Conservation (phyloP, 92 coral and sea anemone genomes). For the Isaurus tuberculatus region DNA sequence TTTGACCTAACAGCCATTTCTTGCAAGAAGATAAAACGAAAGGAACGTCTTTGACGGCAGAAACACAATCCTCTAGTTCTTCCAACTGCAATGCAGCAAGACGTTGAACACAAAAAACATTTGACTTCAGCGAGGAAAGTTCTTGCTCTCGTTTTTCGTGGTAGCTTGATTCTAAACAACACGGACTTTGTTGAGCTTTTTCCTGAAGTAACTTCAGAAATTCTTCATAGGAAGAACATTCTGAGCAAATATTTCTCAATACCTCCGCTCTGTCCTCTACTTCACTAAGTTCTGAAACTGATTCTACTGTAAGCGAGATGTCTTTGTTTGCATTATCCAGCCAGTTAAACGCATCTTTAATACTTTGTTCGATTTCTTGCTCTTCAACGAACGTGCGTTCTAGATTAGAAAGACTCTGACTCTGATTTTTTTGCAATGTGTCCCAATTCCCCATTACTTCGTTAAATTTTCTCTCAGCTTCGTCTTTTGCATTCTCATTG, state of each 20-base stretch:
- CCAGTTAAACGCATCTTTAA: constrained; percentile 73
- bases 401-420: constrained; percentile 61
- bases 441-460: constrained; percentile 72
- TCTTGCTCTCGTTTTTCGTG: constrained; percentile 51
- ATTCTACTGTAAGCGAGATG: constrained; percentile 46
- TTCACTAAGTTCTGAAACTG: constrained; percentile 62
- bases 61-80: constrained; percentile 62
- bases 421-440: constrained; percentile 58
- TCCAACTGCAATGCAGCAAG: constrained; percentile 60
- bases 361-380: constrained; percentile 64
- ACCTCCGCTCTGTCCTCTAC: constrained; percentile 59
- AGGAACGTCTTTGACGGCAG: constrained; percentile 51
- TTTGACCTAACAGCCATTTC: constrained; percentile 70
- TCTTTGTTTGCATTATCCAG: constrained; percentile 68
- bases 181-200: constrained; percentile 55
- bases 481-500: constrained; percentile 1
- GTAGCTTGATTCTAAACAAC: constrained; percentile 54
- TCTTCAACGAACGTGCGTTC: constrained; percentile 59
- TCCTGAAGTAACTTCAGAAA: constrained; percentile 64
- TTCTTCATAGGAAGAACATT: constrained; percentile 68
- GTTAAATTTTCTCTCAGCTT: constrained; percentile 52
- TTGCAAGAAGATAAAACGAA: constrained; percentile 62
- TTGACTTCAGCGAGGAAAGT: constrained; percentile 58
- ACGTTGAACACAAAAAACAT: constrained; percentile 57
- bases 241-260: constrained; percentile 56